A percentile compares a stretch with the other conserved stretches of the same genome.
Conservation (phyloP, 2,797 vertebrate genomes). For the Hydrocynus forskahlii region DNA sequence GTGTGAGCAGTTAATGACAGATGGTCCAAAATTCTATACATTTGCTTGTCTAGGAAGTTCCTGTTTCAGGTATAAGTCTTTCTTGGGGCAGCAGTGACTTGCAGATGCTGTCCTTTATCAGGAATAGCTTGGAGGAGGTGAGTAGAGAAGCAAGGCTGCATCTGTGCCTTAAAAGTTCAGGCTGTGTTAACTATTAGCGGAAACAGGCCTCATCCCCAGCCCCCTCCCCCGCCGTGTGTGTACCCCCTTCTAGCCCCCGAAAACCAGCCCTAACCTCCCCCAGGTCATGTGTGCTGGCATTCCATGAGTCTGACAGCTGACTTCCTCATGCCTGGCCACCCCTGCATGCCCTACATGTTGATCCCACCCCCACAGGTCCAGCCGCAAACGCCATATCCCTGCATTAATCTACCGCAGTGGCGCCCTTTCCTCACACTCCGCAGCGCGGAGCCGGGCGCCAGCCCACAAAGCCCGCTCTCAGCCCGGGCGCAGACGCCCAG, state of each 20-base stretch:
- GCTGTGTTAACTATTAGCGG: constrained; percentile 47
- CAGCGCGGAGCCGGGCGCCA: constrained; percentile 59
- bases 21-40: not conserved
- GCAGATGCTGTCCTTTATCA: not conserved
- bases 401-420: constrained; percentile 67
- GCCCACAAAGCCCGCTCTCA: constrained; percentile 66
- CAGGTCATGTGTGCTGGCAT: constrained; percentile 69
- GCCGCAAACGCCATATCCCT: constrained; percentile 61
- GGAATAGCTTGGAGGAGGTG: not conserved
- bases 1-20: not conserved
- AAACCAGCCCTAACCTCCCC: constrained; percentile 35
- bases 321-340: constrained; percentile 75
- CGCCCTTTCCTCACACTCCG: constrained; percentile 59
- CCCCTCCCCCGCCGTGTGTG: constrained; percentile 16
- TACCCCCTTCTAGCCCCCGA: constrained; percentile 48
- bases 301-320: constrained; percentile 81
- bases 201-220: constrained; percentile 47
- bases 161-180: constrained; percentile 44
- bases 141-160: constrained; percentile 11
- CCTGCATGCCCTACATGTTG: constrained; percentile 72
- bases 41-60: no score
- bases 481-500: constrained; percentile 13
- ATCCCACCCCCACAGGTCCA: constrained; percentile 66
- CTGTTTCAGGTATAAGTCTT: not conserved
- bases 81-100: not conserved